Conservation (phyloP, 2,113 vertebrate genomes). For the Lanius collurio region DNA sequence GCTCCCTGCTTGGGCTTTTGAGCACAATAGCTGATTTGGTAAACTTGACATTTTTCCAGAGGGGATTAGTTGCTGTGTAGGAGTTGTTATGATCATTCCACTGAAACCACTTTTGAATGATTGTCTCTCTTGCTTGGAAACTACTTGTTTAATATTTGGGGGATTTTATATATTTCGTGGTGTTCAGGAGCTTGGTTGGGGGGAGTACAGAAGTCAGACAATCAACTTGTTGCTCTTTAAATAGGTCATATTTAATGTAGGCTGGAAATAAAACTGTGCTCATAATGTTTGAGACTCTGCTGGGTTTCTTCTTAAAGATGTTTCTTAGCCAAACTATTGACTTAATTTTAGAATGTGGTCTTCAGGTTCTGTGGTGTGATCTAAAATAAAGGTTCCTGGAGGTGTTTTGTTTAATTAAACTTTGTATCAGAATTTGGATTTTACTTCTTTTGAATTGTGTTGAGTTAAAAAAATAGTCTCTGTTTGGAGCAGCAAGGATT, state of each 20-base stretch:
- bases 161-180: background rate
- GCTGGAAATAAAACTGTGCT: background rate
- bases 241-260: background rate
- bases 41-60: background rate
- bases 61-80: background rate
- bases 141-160: background rate
- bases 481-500: background rate
- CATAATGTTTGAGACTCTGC: fast-evolving
- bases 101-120: background rate
- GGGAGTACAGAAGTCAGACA: background rate
- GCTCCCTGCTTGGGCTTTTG: background rate
- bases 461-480: background rate
- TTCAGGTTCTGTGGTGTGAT: background rate
- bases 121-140: background rate
- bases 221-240: background rate
- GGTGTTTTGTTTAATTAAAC: background rate
- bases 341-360: background rate
- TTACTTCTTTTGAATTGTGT: background rate
- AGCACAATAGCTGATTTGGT: background rate
- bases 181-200: background rate
- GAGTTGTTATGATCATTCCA: background rate
- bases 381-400: background rate
- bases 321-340: background rate
- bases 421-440: background rate
- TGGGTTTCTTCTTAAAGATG: background rate